phyloP scores from a whole-genome alignment of 2,113 vertebrate species.

The Oryctolagus cuniculus region mOryCun1.1 NC_091432.1:47816501-47817000 shows the following conservation, averaged over 20 bases:
- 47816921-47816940: not conserved
- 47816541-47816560: constrained; percentile 16
- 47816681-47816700: constrained; percentile 95
- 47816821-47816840: not conserved
- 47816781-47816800: not conserved
- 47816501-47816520: too few species aligned
- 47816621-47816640: constrained; percentile 98
- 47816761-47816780: not conserved
- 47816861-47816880: not conserved
- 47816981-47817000: not conserved
- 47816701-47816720: not conserved
- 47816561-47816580: not conserved
- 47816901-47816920: not conserved
- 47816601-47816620: constrained; percentile 91
- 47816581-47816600: constrained; percentile 36
- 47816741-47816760: not conserved
- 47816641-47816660: constrained; percentile 98
- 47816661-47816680: constrained; percentile 98
- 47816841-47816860: constrained; percentile 31
- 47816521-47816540: too few species aligned
- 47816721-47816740: not conserved
- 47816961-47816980: not conserved
- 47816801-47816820: not conserved
- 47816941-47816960: not conserved
- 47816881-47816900: not conserved